phyloP scores from a whole-genome alignment of 2,888 invertebrate species.

The Ophion ventricosus region DNA sequence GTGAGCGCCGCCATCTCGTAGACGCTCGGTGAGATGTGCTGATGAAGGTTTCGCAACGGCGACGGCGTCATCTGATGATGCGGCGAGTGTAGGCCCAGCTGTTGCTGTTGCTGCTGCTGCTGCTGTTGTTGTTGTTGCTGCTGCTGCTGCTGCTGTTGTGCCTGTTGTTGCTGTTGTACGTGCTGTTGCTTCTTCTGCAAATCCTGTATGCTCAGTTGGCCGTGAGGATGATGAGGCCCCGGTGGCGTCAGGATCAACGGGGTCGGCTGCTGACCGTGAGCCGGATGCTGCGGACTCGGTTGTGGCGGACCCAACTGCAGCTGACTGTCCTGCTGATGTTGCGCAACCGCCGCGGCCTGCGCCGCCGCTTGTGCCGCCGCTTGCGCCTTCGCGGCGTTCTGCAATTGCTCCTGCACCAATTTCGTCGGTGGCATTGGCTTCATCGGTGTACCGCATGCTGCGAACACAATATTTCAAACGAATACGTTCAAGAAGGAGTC shows the following conservation, averaged over 20 bases:
- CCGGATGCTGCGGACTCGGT: constrained; percentile 79
- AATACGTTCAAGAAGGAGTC: constrained; percentile 25
- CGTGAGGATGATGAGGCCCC: constrained; percentile 90
- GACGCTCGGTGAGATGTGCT: constrained; percentile 96
- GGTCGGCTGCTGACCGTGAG: constrained; percentile 83
- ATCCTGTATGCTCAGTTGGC: constrained; percentile 87
- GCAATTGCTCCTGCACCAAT: constrained; percentile 86
- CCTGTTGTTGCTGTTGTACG: constrained; percentile 84
- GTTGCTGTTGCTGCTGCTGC: constrained; percentile 84
- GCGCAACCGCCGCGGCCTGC: constrained; percentile 74
- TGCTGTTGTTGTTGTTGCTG: constrained; percentile 85
- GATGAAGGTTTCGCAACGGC: constrained; percentile 90
- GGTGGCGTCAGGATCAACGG: constrained; percentile 91
- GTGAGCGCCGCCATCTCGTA: constrained; percentile 99
- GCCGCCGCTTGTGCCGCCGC: constrained; percentile 81
- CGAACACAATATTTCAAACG: constrained; percentile 4
- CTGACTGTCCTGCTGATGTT: constrained; percentile 81
- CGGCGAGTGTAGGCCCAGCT: constrained; percentile 86
- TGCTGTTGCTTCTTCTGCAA: constrained; percentile 86
- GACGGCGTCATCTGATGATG: constrained; percentile 87
- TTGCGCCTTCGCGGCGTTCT: constrained; percentile 81
- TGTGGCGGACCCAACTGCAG: constrained; percentile 81
- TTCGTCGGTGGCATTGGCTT: constrained; percentile 92
- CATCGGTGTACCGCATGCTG: constrained; percentile 86
- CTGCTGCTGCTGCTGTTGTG: too few species aligned